phyloP scores from a whole-genome alignment of 2,888 invertebrate genomes.

The Chaetoderma sp. region DNA sequence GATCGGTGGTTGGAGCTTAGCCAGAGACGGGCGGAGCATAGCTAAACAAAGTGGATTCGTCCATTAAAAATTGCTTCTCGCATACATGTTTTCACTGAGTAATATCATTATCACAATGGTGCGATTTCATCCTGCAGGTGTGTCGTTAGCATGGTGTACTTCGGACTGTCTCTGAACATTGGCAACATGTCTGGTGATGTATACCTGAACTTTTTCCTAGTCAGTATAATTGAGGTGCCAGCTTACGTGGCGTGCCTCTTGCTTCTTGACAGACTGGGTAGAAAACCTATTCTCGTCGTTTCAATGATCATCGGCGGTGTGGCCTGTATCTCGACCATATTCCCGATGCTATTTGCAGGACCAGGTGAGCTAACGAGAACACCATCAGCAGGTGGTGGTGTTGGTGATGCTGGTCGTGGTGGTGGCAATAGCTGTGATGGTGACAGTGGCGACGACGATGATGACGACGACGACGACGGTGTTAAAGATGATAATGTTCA shows the following conservation, averaged over 20 bases:
- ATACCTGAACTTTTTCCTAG: constrained; percentile 5
- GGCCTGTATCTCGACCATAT: not conserved
- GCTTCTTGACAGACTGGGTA: not conserved
- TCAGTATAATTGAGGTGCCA: constrained; percentile 5
- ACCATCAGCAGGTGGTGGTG: too few species aligned
- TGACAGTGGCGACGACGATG: too few species aligned
- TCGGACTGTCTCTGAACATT: not conserved
- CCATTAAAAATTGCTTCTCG: too few species aligned
- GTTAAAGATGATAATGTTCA: too few species aligned
- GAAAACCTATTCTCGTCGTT: not conserved
- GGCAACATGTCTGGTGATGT: not conserved
- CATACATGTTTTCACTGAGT: too few species aligned
- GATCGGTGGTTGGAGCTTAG: too few species aligned
- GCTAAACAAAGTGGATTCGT: too few species aligned
- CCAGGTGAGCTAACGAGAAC: constrained; percentile 15
- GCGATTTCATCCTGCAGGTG: constrained; percentile 1
- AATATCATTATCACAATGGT: too few species aligned
- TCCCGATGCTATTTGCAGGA: not conserved
- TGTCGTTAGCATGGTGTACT: constrained; percentile 1
- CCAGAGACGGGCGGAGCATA: too few species aligned
- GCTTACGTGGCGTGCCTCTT: not conserved
- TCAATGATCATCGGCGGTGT: constrained; percentile 1
- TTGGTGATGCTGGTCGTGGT: constrained; percentile 18
- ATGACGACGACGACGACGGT: too few species aligned
- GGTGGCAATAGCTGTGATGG: not conserved